Base-by-base conservation (phyloP, 1,140 invertebrate genomes). In the Drosophila seguyi region DNA sequence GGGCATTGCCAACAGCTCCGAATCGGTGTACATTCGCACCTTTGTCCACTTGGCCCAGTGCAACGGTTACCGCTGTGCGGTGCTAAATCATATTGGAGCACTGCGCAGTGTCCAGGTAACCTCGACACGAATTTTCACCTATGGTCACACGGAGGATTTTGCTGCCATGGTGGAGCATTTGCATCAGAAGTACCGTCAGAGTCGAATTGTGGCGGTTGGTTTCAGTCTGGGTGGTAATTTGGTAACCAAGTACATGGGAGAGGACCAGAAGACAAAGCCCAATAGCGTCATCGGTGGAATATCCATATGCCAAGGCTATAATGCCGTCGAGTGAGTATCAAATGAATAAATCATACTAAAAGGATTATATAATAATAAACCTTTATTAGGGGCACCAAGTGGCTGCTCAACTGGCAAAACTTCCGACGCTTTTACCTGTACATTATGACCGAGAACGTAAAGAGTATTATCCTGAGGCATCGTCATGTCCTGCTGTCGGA, bases 51-150 rank as follows among this genome's bases (percentile, higher is more conserved):
- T 97, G 93, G 97, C 97, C 7, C 97, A 98, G 91, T 95, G 95
- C 72, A 96, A 97, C 91, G 98, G 98, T 2, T 99, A 97, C 93
- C 94, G 97, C 65, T 98, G 97, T 93, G 96, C 97, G 1, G 97
- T 98, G n/a, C 94, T 98, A 53, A 99, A 99, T 93, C 98, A 99
- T 92, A 95, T 99, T 59, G 98, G 98, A n/a, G 97, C 97, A 6
- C 93, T 98, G 8, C 94, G 95, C 59, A 96, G 95, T 92, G 96
- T 98, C 13, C 95, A 95, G 56, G 95, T 99, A 7, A 98, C 97
- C 18, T 95, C 96, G n/a, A 95, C 95, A 31, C 94, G 97, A 75
- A 97, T 98, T 80, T 99, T 98, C 92, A 96, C 96, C 45, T 99
- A 98, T 93, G 98, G 98, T 50, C 95, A 97, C 86, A 98, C 97